Conservation (phyloP, 2,797 vertebrate species). For the Taeniopygia guttata region DNA sequence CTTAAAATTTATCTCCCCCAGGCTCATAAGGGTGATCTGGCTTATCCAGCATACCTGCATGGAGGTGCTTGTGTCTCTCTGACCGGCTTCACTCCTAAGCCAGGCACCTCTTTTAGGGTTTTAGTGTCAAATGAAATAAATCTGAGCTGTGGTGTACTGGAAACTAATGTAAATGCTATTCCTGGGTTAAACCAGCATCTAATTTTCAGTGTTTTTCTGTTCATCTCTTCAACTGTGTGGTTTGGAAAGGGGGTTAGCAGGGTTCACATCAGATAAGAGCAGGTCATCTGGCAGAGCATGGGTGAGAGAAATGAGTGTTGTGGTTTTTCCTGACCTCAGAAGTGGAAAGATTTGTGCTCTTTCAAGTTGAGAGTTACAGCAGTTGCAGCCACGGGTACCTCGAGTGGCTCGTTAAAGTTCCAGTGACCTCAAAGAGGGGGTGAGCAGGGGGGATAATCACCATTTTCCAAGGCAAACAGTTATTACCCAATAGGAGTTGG, state of each 20-base stretch:
- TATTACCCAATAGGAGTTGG: background rate
- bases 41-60: background rate
- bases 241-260: background rate
- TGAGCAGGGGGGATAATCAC: background rate
- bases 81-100: background rate
- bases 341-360: background rate
- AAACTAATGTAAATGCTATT: background rate
- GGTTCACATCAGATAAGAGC: background rate
- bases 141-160: background rate
- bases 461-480: background rate
- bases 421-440: background rate
- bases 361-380: background rate
- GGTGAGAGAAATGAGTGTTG: background rate
- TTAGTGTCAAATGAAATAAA: background rate
- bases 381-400: background rate
- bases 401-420: background rate
- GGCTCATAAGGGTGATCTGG: background rate
- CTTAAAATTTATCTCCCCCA: background rate
- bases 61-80: background rate
- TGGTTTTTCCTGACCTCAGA: slow-evolving; percentile 38
- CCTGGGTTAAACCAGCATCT: background rate
- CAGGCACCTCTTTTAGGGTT: background rate
- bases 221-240: background rate
- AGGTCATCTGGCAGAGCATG: background rate
- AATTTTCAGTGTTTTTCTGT: background rate